A percentile compares a stretch with the other conserved stretches of the same genome.
Evolutionary conservation across 2,797 vertebrate species (phyloP).

Genomic region (Galagoides demidoff): DNA sequence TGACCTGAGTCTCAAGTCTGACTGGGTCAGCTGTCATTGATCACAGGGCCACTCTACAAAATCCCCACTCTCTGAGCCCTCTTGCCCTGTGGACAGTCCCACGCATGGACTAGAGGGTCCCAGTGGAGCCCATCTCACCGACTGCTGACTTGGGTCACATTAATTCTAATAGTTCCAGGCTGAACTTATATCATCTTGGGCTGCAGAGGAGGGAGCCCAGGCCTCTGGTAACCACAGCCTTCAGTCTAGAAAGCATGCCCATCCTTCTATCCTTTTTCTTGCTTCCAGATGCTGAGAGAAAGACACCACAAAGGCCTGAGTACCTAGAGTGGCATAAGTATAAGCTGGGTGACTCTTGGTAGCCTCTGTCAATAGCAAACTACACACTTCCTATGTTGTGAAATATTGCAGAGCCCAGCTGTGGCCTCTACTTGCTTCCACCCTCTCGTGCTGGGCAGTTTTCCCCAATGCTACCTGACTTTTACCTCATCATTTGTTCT

Average conservation of each 20-base stretch:
- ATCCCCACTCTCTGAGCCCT: background rate
- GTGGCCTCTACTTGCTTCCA: no score
- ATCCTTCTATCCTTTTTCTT: background rate
- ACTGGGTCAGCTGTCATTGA: background rate
- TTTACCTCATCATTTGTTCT: no score
- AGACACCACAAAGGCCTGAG: no score
- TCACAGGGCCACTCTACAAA: background rate
- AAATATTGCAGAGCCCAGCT: no score
- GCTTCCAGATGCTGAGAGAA: no score
- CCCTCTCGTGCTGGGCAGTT: no score
- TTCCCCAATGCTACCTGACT: no score
- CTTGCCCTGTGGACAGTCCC: background rate
- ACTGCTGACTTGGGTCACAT: background rate
- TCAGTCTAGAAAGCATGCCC: background rate
- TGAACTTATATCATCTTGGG: background rate
- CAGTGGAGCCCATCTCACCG: rapidly evolving
- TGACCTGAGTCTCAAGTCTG: background rate
- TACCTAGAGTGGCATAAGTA: no score
- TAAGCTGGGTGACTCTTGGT: no score
- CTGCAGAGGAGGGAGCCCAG: background rate
- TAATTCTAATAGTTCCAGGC: background rate
- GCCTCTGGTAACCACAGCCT: no score
- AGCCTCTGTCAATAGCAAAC: no score
- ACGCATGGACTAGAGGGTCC: background rate
- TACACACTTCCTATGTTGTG: no score